Conservation (phyloP, 2,113 vertebrate genomes). For the Chrysemys picta region DNA sequence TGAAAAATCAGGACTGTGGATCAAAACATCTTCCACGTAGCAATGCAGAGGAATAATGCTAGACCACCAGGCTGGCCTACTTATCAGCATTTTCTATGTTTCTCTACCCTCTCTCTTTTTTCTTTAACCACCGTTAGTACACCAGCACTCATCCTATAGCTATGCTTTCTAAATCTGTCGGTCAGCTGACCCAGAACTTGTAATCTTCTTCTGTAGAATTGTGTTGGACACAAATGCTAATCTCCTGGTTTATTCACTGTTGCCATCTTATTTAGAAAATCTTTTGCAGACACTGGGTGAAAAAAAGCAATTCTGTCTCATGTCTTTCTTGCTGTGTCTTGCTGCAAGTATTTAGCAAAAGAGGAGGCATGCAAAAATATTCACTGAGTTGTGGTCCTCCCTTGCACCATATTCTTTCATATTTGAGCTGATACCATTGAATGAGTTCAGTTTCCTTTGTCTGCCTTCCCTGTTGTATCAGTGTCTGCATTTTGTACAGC, state of each 20-base stretch:
- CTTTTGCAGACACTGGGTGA: neutral
- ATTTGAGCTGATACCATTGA: accelerated
- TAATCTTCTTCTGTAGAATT: slow-evolving; percentile 32
- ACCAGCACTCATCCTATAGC: neutral
- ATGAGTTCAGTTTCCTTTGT: neutral
- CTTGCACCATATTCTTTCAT: neutral
- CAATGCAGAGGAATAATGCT: neutral
- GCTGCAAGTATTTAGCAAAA: neutral
- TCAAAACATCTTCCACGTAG: neutral
- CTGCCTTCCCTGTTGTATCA: neutral
- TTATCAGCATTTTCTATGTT: neutral
- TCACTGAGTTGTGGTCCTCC: neutral
- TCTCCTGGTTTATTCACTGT: neutral
- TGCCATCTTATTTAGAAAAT: slow-evolving; percentile 37
- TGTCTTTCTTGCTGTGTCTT: neutral
- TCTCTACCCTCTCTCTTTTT: neutral
- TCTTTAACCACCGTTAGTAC: neutral
- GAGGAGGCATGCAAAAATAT: neutral
- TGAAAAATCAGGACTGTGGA: neutral
- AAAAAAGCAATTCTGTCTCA: neutral
- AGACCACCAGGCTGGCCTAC: neutral
- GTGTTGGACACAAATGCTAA: neutral
- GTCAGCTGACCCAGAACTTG: neutral
- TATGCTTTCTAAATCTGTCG: neutral
- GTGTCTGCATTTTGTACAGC: accelerated